phyloP scores from a whole-genome alignment of 2,797 vertebrate genomes.

The Liasis olivaceus region DNA sequence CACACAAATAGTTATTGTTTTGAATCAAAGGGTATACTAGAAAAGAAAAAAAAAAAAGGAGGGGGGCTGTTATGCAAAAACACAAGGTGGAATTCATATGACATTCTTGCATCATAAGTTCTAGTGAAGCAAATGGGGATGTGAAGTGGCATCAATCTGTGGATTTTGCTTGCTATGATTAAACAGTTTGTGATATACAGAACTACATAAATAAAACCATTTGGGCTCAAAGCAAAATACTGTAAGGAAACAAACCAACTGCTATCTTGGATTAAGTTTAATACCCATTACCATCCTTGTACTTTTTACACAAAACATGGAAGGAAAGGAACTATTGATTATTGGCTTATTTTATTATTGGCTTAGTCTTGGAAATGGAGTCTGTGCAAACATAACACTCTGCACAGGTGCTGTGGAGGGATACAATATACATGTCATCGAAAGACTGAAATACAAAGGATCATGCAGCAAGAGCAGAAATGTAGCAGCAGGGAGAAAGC shows the following conservation, averaged over 20 bases:
- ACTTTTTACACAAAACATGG: slow-evolving; percentile 60
- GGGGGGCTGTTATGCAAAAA: slow-evolving; percentile 68
- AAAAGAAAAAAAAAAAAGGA: slow-evolving; percentile 63
- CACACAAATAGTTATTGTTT: slow-evolving; percentile 43
- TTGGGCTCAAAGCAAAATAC: slow-evolving; percentile 50
- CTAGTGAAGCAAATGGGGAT: neutral
- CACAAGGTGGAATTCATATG: slow-evolving; percentile 33
- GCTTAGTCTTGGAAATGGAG: slow-evolving; percentile 65
- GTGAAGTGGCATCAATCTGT: neutral
- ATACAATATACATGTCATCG: slow-evolving; percentile 82
- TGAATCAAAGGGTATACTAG: slow-evolving; percentile 53
- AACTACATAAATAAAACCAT: slow-evolving; percentile 66
- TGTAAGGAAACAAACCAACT: slow-evolving; percentile 39
- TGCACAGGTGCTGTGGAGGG: slow-evolving; percentile 70
- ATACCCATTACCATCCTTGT: slow-evolving; percentile 55
- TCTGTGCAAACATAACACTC: slow-evolving; percentile 74
- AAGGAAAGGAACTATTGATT: slow-evolving; percentile 52
- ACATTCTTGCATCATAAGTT: neutral
- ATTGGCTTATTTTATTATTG: slow-evolving; percentile 60
- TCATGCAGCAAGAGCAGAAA: slow-evolving; percentile 83
- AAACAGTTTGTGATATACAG: slow-evolving; percentile 79
- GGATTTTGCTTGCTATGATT: slow-evolving; percentile 38
- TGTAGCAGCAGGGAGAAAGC: slow-evolving; percentile 81
- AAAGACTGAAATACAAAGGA: slow-evolving; percentile 82
- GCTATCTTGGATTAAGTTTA: slow-evolving; percentile 68